phyloP scores from a whole-genome alignment of 2,113 vertebrate species.

The Hyperopisus bebe region DNA sequence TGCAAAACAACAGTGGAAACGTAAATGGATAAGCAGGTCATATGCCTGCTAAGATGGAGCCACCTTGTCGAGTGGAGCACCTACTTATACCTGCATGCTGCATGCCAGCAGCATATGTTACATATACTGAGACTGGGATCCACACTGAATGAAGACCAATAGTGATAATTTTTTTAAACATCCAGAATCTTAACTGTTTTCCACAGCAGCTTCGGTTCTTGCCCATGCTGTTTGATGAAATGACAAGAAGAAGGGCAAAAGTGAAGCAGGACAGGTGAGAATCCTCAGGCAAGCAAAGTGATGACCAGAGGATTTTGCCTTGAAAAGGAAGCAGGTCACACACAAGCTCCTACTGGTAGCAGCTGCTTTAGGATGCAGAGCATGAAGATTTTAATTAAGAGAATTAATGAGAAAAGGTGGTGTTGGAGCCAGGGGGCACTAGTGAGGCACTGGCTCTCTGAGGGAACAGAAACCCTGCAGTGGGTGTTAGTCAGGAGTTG shows the following conservation, averaged over 20 bases:
- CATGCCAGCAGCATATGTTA: background rate
- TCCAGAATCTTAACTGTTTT: background rate
- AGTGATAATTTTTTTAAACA: background rate
- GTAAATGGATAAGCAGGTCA: background rate
- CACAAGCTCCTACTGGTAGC: background rate
- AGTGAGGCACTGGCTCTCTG: background rate
- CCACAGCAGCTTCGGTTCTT: background rate
- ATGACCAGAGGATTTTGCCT: background rate
- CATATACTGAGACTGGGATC: background rate
- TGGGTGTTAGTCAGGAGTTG: background rate
- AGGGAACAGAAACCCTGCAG: background rate
- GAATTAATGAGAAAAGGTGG: background rate
- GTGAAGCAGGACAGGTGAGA: background rate
- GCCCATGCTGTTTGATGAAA: background rate
- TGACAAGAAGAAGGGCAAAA: background rate
- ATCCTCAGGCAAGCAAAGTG: background rate
- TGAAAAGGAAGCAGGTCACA: background rate
- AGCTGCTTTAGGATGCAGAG: background rate
- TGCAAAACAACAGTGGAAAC: background rate
- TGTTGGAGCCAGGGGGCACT: background rate
- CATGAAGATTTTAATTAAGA: constrained; percentile 3
- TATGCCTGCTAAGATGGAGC: background rate
- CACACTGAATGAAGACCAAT: background rate
- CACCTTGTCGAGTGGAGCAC: background rate
- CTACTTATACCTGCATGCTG: background rate